phyloP scores from a whole-genome alignment of 2,888 invertebrate species.

The Aleiodes leptofemur region DNA sequence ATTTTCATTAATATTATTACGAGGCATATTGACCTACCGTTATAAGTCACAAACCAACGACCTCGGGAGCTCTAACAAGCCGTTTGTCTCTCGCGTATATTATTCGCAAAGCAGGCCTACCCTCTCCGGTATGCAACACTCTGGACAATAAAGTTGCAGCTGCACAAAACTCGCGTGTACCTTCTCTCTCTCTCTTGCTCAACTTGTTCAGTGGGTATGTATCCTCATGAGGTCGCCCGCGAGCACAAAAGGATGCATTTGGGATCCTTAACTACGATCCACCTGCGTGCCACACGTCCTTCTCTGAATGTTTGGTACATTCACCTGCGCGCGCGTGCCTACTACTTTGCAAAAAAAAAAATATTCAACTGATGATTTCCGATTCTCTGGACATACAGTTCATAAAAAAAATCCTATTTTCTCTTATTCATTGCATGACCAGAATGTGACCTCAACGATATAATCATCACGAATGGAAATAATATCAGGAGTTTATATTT shows the following conservation, averaged over 20 bases:
- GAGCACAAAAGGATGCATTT: constrained; percentile 49
- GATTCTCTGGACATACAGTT: neutral
- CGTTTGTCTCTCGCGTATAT: constrained; percentile 13
- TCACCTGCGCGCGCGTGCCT: constrained; percentile 69
- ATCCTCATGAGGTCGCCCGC: constrained; percentile 16
- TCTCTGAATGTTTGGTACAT: constrained; percentile 44
- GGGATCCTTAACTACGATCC: constrained; percentile 64
- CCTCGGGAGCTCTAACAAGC: constrained; percentile 26
- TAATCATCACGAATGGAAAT: constrained; percentile 22
- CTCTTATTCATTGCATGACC: constrained; percentile 1
- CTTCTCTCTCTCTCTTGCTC: constrained; percentile 28
- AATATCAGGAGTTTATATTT: constrained; percentile 22
- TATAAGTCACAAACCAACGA: constrained; percentile 31
- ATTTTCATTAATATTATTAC: constrained; percentile 10
- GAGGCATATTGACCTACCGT: constrained; percentile 15
- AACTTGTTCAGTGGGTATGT: constrained; percentile 1
- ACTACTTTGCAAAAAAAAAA: constrained; percentile 31
- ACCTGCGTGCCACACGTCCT: constrained; percentile 66
- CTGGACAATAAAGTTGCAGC: constrained; percentile 55
- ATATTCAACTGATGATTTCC: constrained; percentile 25
- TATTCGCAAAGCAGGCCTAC: constrained; percentile 29
- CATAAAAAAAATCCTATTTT: constrained; percentile 10
- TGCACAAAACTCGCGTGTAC: constrained; percentile 50
- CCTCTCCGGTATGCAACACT: constrained; percentile 46
- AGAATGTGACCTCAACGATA: neutral